Evolutionary conservation across 2,113 vertebrate species (phyloP), one percentile per base, ranked within the genome.

Genomic region (Protomyctophum bolini): DNA sequence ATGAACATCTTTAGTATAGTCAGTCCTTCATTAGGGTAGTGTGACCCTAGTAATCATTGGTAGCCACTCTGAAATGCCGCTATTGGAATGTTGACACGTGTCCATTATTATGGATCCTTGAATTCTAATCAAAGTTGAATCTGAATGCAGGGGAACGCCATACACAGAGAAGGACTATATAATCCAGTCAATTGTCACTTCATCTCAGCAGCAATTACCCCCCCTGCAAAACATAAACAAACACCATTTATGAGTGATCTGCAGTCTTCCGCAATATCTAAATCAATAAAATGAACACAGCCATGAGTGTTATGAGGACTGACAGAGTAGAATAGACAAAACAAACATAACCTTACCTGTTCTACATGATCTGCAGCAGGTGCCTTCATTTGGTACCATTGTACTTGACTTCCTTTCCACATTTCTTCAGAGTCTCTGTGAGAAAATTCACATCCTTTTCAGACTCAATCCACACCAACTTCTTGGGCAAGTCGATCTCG

Each of bases 401-500:
- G 86, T 97, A 98, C 68, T 92, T 95, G 12, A 94, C 87, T 0
- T 90, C 86, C 88, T 98, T 99, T 65, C 97, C 98, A 1, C 95
- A 97, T 85, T 99, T 99, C 89, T 94, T 95, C 67, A 99, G 90
- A 0, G 94, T 95, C 28, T 95, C 94, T 84, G 93, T 49, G 2
- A 99, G 92, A 10, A 92, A 84, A 3, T 96, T 93, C 49, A 89
- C 77, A 0, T 87, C 94, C 84, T 93, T 94, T 63, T 96, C 94
- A 0, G 96, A 98, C 66, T 96, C 93, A 0, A 98, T 95, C 77
- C 79, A 94, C 33, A 99, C 96, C 87, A 95, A 96, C 82, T 97
- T 97, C 83, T 95, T 98, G 0, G 96, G 94, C 62, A 98, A 92
- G 82, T 99, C 96, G 63, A 98, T 96, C 51, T 96, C 93, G 90